Conservation (phyloP, 2,113 vertebrate species). For the Rattus rattus region DNA sequence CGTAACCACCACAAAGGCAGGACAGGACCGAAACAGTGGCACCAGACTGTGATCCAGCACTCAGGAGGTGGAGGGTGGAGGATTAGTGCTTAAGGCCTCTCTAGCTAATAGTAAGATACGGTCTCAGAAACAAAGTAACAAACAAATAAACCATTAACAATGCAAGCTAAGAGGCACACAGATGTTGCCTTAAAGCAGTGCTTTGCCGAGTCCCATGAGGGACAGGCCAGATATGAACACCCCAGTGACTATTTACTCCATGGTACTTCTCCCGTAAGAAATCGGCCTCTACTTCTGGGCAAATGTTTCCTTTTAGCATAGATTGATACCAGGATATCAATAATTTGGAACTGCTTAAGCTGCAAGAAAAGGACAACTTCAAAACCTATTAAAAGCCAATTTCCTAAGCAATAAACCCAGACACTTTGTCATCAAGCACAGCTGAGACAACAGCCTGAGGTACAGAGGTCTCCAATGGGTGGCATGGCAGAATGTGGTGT, state of each 20-base stretch:
- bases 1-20: neutral
- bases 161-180: neutral
- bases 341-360: neutral
- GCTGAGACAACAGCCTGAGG: neutral
- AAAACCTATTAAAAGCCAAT: neutral
- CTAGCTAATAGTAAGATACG: neutral
- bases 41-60: neutral
- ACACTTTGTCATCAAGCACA: neutral
- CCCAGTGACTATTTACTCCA: accelerated
- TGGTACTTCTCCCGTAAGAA: neutral
- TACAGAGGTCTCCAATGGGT: too few species aligned
- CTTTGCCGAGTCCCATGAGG: neutral
- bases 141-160: neutral
- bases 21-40: neutral
- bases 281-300: neutral
- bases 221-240: accelerated
- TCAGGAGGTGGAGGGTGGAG: neutral
- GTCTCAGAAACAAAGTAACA: neutral
- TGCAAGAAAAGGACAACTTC: neutral
- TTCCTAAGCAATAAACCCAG: neutral
- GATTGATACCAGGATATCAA: accelerated
- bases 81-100: neutral
- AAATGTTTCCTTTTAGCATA: neutral
- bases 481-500: neutral
- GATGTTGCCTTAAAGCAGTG: neutral